A percentile compares a stretch with the other conserved stretches of the same genome.
These are phyloP conservation scores for Serrognathus titanus DNA, from an alignment of 2,888 invertebrate species.

Conservation along the genomic window DNA sequence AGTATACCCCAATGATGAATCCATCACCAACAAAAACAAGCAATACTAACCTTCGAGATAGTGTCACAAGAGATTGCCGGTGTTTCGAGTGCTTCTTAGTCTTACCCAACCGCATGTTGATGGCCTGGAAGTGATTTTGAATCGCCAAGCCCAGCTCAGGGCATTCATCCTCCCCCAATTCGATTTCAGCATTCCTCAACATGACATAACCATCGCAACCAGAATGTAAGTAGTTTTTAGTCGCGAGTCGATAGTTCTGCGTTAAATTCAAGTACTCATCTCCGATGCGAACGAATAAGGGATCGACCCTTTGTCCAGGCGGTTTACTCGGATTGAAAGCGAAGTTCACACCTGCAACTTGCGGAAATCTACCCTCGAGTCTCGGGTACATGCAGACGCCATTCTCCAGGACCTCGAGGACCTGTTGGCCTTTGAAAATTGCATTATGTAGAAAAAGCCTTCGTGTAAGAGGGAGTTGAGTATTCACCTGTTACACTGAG, in stretches of 20 bases:
- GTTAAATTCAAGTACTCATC: slow-evolving; percentile 74
- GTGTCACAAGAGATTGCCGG: slow-evolving; percentile 78
- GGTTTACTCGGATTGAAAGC: slow-evolving; percentile 71
- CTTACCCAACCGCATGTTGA: slow-evolving; percentile 73
- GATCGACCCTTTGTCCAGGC: slow-evolving; percentile 67
- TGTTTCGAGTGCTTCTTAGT: slow-evolving; percentile 72
- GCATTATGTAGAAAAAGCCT: too few species aligned
- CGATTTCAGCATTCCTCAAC: slow-evolving; percentile 63
- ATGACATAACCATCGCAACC: slow-evolving; percentile 86
- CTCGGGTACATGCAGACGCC: slow-evolving; percentile 82
- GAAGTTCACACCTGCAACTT: slow-evolving; percentile 76
- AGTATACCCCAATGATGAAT: neutral
- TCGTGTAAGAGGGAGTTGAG: neutral
- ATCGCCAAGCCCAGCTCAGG: slow-evolving; percentile 80
- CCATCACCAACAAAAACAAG: neutral
- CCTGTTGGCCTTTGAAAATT: slow-evolving; percentile 53
- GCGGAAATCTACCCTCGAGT: slow-evolving; percentile 84
- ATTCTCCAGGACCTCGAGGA: slow-evolving; percentile 77
- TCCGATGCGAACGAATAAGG: slow-evolving; percentile 74
- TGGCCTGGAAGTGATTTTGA: slow-evolving; percentile 87
- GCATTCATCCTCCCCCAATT: slow-evolving; percentile 80
- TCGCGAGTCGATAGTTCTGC: slow-evolving; percentile 72
- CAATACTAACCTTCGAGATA: slow-evolving; percentile 63
- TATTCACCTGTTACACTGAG: slow-evolving; percentile 64
- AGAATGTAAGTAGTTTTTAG: slow-evolving; percentile 75